Conservation (phyloP, 2,888 invertebrate species). For the Nomada hirtipes region DNA sequence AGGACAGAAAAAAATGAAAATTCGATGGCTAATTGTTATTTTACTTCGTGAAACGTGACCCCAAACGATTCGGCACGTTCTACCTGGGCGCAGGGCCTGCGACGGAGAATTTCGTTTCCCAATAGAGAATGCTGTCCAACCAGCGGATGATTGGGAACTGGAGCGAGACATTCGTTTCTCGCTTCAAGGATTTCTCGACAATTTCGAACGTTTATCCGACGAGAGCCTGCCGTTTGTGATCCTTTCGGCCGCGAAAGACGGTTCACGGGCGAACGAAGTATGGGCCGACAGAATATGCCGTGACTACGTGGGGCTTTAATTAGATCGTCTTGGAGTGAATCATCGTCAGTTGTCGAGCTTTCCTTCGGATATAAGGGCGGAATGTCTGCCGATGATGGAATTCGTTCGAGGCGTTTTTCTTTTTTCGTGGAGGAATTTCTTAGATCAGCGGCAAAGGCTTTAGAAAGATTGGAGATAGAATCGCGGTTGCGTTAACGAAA, state of each 20-base stretch:
- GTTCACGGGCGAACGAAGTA: slow-evolving; percentile 40
- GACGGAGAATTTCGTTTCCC: slow-evolving; percentile 49
- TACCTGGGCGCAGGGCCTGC: slow-evolving; percentile 23
- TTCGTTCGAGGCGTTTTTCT: too few relatives aligned
- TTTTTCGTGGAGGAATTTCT: too few relatives aligned
- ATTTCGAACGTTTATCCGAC: slow-evolving; percentile 66
- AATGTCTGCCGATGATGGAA: too few relatives aligned
- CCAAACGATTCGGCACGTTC: slow-evolving; percentile 24
- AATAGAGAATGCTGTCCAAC: slow-evolving; percentile 42
- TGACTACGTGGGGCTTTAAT: background rate
- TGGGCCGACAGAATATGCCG: background rate
- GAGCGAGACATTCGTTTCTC: slow-evolving; percentile 71
- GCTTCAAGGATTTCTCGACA: slow-evolving; percentile 70
- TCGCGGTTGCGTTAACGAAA: too few relatives aligned
- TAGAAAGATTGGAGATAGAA: too few relatives aligned
- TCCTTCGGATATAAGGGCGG: too few relatives aligned
- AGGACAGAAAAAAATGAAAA: background rate
- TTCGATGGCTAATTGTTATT: slow-evolving; percentile 44
- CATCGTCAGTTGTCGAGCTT: too few relatives aligned
- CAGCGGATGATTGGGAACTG: slow-evolving; percentile 69
- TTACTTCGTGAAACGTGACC: slow-evolving; percentile 24
- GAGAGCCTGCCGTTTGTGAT: slow-evolving; percentile 50
- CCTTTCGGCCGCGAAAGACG: slow-evolving; percentile 55
- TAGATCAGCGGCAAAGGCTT: too few relatives aligned
- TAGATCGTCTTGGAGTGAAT: background rate